Evolutionary conservation across 2,888 invertebrate species (phyloP), one percentile per base, ranked within the genome.

Genomic region (Hypomecis punctinalis): DNA sequence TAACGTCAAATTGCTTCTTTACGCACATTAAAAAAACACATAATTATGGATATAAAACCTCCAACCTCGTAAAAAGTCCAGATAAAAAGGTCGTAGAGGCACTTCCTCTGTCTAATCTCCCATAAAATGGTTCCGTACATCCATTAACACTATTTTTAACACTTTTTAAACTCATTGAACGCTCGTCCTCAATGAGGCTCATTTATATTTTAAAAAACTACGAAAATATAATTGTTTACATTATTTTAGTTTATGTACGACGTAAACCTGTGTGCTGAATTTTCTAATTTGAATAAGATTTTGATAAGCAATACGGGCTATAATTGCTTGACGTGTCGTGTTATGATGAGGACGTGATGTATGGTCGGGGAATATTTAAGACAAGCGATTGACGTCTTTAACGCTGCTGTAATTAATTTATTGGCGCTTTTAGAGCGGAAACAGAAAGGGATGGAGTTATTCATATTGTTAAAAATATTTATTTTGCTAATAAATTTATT

Each of bases 31-130:
- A 89, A 87, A 80, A 80, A 85, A 81, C 84, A 83, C 82, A 81
- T 90, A 89, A 91, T 91, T 91, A 91, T 89, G 90, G 81, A 85
- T 90, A 91, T 91, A 89, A 92, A 91, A 91, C 88, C 90, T 87
- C 89, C 85, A 84, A 83, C 71, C 80, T 82, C 90, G 80, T 91
- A 85, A 91, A 91, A 89, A 81, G 73, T 73, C 80, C 81, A 87
- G 88, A 90, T 90, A 90, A 90, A 91, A 90, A 88, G 85, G 84
- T 84, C 84, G 84, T 88, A 79, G 74, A 85, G 83, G 80, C 85
- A 91, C 91, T 91, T 92, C 91, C 91, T 90, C 77, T 75, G 77
- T 71, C 79, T 83, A 85, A 86, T 81, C 71, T 68, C 83, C 80
- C 85, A 85, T 91, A 89, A 91, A 92, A 90, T 84, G 80, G 83